These are phyloP conservation scores for Brachionichthys hirsutus DNA, from an alignment of 2,113 vertebrate species.

Conservation along the genomic window DNA sequence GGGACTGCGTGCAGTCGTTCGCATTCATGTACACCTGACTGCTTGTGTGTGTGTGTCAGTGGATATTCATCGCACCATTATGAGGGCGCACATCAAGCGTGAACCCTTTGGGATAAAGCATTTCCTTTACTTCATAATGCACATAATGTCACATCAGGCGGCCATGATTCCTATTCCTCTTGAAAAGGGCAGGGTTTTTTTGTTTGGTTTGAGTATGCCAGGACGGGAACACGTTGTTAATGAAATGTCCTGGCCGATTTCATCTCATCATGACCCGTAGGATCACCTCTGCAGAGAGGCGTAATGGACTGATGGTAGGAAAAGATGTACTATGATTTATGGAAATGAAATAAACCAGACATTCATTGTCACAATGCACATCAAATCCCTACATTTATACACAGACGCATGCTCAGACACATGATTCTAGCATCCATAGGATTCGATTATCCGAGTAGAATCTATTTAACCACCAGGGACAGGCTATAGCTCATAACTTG, in stretches of 20 bases:
- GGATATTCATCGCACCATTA: constrained; percentile 31
- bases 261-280: too few relatives aligned
- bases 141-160: not conserved
- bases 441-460: constrained; percentile 53
- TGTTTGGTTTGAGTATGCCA: not conserved
- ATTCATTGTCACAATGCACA: not conserved
- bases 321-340: constrained; percentile 16
- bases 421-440: not conserved
- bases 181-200: not conserved
- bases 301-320: constrained; percentile 35
- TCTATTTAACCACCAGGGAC: constrained; percentile 45
- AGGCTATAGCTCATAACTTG: constrained; percentile 39
- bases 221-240: too few relatives aligned
- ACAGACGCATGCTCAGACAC: not conserved
- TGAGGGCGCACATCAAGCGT: constrained; percentile 32
- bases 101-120: constrained; percentile 18
- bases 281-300: not conserved
- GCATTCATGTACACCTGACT: too few relatives aligned
- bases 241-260: not conserved
- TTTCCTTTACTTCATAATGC: constrained; percentile 47
- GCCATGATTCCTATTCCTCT: constrained; percentile 26
- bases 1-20: too few relatives aligned
- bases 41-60: constrained; percentile 10
- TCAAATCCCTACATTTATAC: constrained; percentile 17
- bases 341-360: too few relatives aligned